Evolutionary conservation across 2,113 vertebrate genomes (phyloP), one percentile per base, ranked within the genome.

Genomic region (Ctenodactylus gundi): DNA sequence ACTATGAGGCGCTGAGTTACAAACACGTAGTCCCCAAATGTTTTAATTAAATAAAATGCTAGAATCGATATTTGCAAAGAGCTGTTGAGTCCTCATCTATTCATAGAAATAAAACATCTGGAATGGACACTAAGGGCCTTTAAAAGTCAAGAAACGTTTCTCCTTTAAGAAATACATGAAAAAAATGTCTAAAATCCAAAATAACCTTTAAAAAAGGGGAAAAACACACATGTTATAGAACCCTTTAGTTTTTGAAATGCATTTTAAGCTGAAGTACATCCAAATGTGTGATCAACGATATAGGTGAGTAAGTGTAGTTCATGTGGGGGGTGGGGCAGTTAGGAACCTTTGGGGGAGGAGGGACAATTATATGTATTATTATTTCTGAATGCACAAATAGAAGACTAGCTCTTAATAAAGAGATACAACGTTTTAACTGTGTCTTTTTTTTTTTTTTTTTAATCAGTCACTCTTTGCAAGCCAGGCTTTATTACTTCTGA

Each of bases 401-500:
- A 92, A 96, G 65, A 97, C 81, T 92, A 95, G 4, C 14, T 95
- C 97, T 98, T 97, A 97, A 96, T 97, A 97, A 96, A 95, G 49
- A 89, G 93, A 95, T 70, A 34, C 27, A 76, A 72, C 1, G 4
- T 6, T 77, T 97, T 97, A 94, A 97, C 95, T 94, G 46, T 90
- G 87, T 95, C 95, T 95, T 49, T 68, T 55, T 89, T 88, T 95
- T 95, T 95, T 49, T 68, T 55, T 89, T 88, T 97, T 93, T 95
- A 97, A 96, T 96, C 97, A 95, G 96, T 97, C 96, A 96, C 87
- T 97, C 88, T 97, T 96, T 98, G 95, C 78, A 98, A 98, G 97
- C 97, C 95, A 95, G 97, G 97, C 97, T 98, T 98, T 98, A 98
- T 98, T 98, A 98, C 97, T 97, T 98, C 96, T 97, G 98, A 98